Evolutionary conservation across 1,140 invertebrate species (phyloP).

Genomic region (Hylyphantes graminicola): DNA sequence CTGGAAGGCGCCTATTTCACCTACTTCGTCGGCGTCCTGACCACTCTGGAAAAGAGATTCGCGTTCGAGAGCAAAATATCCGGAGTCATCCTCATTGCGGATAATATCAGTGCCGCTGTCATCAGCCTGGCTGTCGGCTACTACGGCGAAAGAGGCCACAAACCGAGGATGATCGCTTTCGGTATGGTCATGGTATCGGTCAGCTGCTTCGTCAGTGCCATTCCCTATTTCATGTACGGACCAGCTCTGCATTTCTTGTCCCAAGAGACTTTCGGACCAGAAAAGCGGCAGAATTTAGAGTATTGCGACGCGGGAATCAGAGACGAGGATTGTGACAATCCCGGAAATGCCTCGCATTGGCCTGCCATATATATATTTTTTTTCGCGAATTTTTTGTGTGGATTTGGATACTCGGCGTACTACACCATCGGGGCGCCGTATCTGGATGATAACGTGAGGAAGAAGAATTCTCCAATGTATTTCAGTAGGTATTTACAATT

Average conservation of each 20-base stretch:
- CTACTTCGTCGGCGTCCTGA: constrained; percentile 82
- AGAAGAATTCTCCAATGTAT: constrained; percentile 63
- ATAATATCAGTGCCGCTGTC: constrained; percentile 72
- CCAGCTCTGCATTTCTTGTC: constrained; percentile 64
- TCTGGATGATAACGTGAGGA: constrained; percentile 62
- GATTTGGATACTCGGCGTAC: constrained; percentile 63
- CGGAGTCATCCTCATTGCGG: constrained; percentile 69
- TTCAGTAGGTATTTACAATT: constrained; percentile 57
- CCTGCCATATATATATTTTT: constrained; percentile 61
- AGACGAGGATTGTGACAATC: constrained; percentile 29
- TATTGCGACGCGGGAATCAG: constrained; percentile 24
- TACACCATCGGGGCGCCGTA: constrained; percentile 60
- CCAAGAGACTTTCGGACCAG: neutral
- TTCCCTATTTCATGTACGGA: constrained; percentile 79
- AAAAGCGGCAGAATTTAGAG: constrained; percentile 12
- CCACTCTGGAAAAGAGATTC: constrained; percentile 83
- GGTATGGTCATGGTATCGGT: constrained; percentile 78
- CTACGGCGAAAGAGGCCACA: constrained; percentile 76
- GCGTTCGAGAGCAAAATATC: constrained; percentile 82
- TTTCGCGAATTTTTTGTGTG: constrained; percentile 61
- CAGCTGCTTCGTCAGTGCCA: constrained; percentile 75
- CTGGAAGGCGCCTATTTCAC: constrained; percentile 77
- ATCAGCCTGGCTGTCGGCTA: constrained; percentile 73
- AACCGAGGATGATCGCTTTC: constrained; percentile 77
- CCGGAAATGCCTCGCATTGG: constrained; percentile 67